These are phyloP conservation scores for Cetonia aurata DNA, from an alignment of 2,888 invertebrate species.

Conservation along the genomic window DNA sequence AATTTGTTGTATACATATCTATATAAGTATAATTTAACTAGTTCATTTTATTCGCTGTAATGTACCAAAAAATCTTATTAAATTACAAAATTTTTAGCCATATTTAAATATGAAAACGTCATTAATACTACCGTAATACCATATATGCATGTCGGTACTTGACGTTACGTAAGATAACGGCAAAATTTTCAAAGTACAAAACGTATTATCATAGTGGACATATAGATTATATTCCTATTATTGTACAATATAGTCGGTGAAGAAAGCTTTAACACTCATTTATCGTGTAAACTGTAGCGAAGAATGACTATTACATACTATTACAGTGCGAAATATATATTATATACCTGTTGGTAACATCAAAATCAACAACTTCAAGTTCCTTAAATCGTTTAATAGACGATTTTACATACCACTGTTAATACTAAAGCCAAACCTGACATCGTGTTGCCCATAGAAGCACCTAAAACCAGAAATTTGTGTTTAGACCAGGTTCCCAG, in stretches of 20 bases:
- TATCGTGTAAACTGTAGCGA: constrained; percentile 8
- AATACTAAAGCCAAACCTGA: constrained; percentile 23
- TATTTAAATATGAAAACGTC: constrained; percentile 13
- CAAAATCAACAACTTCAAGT: background rate
- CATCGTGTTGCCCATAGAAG: constrained; percentile 5
- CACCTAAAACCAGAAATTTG: constrained; percentile 20
- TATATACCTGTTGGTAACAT: constrained; percentile 3
- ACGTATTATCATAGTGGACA: too few relatives aligned
- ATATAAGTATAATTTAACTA: constrained; percentile 4
- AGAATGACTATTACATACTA: constrained; percentile 4
- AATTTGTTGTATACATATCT: constrained; percentile 29
- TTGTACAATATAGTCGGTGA: too few relatives aligned
- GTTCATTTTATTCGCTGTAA: constrained; percentile 17
- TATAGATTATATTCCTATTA: too few relatives aligned
- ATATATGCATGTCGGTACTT: too few relatives aligned
- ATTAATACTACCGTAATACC: too few relatives aligned
- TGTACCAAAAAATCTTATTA: constrained; percentile 13
- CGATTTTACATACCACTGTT: constrained; percentile 6
- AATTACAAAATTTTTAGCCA: constrained; percentile 24
- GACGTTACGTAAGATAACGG: too few relatives aligned
- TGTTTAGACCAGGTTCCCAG: too few relatives aligned
- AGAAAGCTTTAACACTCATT: background rate
- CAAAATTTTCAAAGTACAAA: too few relatives aligned
- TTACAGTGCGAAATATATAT: constrained; percentile 23
- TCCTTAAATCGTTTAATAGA: constrained; percentile 3